Conservation (phyloP, 2,888 invertebrate genomes). For the Nymphalis c-album region DNA sequence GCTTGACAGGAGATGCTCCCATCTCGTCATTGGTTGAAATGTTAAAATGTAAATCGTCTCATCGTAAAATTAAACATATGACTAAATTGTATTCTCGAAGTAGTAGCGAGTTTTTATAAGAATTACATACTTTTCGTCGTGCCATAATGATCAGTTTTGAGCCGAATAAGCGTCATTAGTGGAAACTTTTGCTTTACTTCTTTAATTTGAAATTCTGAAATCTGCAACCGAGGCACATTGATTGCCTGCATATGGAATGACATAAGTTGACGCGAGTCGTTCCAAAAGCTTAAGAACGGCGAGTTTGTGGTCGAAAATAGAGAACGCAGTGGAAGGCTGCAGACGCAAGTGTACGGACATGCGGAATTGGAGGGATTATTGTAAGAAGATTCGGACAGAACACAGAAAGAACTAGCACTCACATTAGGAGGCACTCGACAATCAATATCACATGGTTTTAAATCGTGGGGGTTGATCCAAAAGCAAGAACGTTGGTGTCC, state of each 20-base stretch:
- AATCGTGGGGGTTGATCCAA: slow-evolving; percentile 24
- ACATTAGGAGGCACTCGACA: slow-evolving; percentile 24
- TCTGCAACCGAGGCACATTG: background rate
- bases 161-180: slow-evolving; percentile 26
- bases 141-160: slow-evolving; percentile 17
- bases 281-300: too few relatives aligned
- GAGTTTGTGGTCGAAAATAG: too few relatives aligned
- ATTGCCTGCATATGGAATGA: too few relatives aligned
- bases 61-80: background rate
- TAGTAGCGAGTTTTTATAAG: too few relatives aligned
- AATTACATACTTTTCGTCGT: slow-evolving; percentile 1
- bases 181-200: slow-evolving; percentile 24
- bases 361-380: slow-evolving; percentile 20
- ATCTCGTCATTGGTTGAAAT: too few relatives aligned
- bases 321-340: too few relatives aligned
- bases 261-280: too few relatives aligned
- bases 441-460: slow-evolving; percentile 26
- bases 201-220: slow-evolving; percentile 11
- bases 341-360: too few relatives aligned
- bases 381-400: slow-evolving; percentile 20
- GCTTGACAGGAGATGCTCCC: background rate
- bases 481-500: slow-evolving; percentile 22
- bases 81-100: background rate
- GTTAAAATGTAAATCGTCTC: too few relatives aligned
- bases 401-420: slow-evolving; percentile 24